Percentiles rank a stretch among this genome's conserved stretches.
These are phyloP conservation scores for Chironomus riparius DNA, from an alignment of 2,888 invertebrate species.

Conservation along the genomic window DNA sequence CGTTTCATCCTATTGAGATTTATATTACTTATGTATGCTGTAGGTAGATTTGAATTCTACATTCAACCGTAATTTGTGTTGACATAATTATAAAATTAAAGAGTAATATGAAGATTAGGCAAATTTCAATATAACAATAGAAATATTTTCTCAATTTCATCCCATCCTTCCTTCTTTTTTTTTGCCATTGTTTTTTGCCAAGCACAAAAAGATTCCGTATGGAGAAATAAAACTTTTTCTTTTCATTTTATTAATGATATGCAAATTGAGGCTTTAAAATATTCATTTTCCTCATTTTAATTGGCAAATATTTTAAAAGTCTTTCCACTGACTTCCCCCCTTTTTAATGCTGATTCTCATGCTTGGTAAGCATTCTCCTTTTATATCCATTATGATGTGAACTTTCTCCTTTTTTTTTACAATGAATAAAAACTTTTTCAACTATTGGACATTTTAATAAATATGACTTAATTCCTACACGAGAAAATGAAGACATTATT, in stretches of 20 bases:
- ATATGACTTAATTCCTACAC: no score
- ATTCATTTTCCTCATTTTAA: constrained; percentile 17
- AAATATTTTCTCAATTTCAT: not conserved
- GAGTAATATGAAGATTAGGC: not conserved
- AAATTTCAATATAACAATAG: not conserved
- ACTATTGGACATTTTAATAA: no score
- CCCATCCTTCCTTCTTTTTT: no score
- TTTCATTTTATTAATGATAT: constrained; percentile 12
- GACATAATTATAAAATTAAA: constrained; percentile 21
- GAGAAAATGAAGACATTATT: no score
- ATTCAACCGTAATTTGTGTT: constrained; percentile 6
- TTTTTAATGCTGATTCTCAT: not conserved
- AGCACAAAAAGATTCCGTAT: no score
- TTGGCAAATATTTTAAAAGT: constrained; percentile 16
- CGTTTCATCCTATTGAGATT: not conserved
- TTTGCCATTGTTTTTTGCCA: no score
- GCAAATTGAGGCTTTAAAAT: constrained; percentile 20
- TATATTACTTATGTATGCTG: not conserved
- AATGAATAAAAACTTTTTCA: no score
- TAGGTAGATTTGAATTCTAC: not conserved
- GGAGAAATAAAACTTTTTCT: not conserved
- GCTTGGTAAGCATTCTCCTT: not conserved
- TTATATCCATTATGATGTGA: not conserved
- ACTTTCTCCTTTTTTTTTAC: not conserved
- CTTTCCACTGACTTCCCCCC: not conserved